Conservation (phyloP, 2,113 vertebrate genomes). For the Rhinichthys klamathensis region DNA sequence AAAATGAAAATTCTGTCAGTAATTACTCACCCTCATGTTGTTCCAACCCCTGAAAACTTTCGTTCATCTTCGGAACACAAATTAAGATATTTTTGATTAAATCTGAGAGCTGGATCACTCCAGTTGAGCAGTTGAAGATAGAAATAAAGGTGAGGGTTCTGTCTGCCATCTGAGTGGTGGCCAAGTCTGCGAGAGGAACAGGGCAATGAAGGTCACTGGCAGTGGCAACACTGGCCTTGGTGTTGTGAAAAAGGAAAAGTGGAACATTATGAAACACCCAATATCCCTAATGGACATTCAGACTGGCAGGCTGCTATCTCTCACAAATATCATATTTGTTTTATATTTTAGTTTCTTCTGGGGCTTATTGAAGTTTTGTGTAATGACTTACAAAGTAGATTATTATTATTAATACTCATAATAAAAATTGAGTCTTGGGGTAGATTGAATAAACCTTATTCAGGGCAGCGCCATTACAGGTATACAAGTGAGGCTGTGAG, state of each 20-base stretch:
- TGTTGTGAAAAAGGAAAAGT: not conserved
- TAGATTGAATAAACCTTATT: too few relatives aligned
- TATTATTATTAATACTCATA: not conserved
- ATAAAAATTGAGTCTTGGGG: not conserved
- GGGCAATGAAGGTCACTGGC: not conserved
- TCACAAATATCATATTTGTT: not conserved
- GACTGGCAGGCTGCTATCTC: not conserved
- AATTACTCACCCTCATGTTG: too few relatives aligned
- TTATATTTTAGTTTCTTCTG: not conserved
- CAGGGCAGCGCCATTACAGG: too few relatives aligned
- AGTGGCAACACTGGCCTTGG: not conserved
- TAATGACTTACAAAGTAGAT: not conserved
- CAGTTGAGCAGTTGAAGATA: too few relatives aligned
- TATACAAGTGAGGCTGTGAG: too few relatives aligned
- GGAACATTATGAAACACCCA: not conserved
- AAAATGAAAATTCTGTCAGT: too few relatives aligned
- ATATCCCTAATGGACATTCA: not conserved
- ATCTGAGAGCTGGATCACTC: too few relatives aligned
- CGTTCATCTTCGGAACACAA: too few relatives aligned
- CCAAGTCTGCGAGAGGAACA: constrained; percentile 2
- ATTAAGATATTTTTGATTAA: too few relatives aligned
- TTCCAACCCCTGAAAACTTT: too few relatives aligned
- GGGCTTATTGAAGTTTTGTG: not conserved
- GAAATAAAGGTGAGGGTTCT: not conserved
- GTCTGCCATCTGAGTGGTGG: constrained; percentile 15